phyloP scores from a whole-genome alignment of 1,140 invertebrate genomes.

The Calephelis nemesis region DNA sequence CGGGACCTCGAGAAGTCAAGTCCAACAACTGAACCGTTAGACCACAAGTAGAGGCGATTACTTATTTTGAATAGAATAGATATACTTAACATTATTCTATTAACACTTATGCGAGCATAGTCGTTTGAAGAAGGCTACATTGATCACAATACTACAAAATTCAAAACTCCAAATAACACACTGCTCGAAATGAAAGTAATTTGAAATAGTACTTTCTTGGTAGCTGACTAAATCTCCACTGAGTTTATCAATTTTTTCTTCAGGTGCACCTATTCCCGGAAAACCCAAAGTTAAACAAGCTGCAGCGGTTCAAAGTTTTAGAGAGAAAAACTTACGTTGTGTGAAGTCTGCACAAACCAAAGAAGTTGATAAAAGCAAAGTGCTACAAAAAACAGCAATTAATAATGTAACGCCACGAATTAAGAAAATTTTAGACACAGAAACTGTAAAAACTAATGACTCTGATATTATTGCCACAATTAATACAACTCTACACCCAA shows the following conservation, averaged over 20 bases:
- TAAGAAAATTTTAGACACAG: not conserved
- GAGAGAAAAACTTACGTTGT: not conserved
- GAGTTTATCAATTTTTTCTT: not conserved
- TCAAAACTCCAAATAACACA: too few relatives aligned
- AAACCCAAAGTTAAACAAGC: conserved; percentile 2
- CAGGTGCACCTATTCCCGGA: conserved; percentile 5
- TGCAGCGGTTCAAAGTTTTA: not conserved
- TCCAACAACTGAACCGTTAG: too few relatives aligned
- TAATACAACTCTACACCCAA: not conserved
- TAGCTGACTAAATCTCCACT: not conserved
- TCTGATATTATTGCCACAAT: not conserved
- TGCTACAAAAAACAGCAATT: not conserved
- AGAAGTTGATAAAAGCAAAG: not conserved
- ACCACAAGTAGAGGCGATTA: too few relatives aligned
- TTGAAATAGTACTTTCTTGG: too few relatives aligned
- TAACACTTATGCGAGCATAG: too few relatives aligned
- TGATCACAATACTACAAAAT: too few relatives aligned
- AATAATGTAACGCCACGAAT: not conserved
- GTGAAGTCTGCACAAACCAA: not conserved
- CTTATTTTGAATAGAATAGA: too few relatives aligned
- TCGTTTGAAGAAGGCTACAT: too few relatives aligned
- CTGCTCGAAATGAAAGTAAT: too few relatives aligned
- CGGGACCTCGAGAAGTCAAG: too few relatives aligned
- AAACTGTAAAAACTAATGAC: not conserved
- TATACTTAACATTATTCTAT: too few relatives aligned